Conservation (phyloP, 2,113 vertebrate species). For the Sinocyclocheilus anshuiensis region DNA sequence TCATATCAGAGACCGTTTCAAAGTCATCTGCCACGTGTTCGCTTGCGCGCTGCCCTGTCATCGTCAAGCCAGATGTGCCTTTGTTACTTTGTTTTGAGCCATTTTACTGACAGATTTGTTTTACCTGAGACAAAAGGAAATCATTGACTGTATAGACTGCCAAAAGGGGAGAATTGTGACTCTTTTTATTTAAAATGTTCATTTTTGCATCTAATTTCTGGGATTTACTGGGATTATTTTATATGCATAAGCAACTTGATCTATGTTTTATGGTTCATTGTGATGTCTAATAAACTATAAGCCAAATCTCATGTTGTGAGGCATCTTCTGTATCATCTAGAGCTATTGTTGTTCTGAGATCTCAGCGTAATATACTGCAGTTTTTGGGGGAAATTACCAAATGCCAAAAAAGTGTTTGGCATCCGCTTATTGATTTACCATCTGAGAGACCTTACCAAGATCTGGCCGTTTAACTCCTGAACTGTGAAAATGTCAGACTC, state of each 20-base stretch:
- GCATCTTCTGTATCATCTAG: neutral
- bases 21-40: constrained; percentile 4
- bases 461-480: constrained; percentile 3
- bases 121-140: constrained; percentile 10
- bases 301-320: constrained; percentile 44
- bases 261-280: constrained; percentile 75
- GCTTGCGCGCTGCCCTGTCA: constrained; percentile 21
- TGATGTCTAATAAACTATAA: constrained; percentile 78
- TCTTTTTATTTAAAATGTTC: constrained; percentile 39
- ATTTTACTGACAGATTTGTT: constrained; percentile 27
- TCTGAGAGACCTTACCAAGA: constrained; percentile 14
- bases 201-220: constrained; percentile 30
- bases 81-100: constrained; percentile 42
- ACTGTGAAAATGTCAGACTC: constrained; percentile 4
- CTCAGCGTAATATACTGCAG: neutral
- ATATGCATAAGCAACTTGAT: constrained; percentile 66
- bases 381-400: constrained; percentile 15
- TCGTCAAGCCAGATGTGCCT: constrained; percentile 48
- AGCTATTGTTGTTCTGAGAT: neutral
- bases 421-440: constrained; percentile 32
- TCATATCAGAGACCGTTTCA: constrained; percentile 7
- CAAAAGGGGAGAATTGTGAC: constrained; percentile 1
- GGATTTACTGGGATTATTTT: constrained; percentile 61
- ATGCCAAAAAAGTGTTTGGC: neutral
- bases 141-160: neutral